Percentiles rank a stretch among this genome's conserved stretches.
Evolutionary conservation across 2,797 vertebrate genomes (phyloP).

Genomic region (Rhadinocentrus ornatus): DNA sequence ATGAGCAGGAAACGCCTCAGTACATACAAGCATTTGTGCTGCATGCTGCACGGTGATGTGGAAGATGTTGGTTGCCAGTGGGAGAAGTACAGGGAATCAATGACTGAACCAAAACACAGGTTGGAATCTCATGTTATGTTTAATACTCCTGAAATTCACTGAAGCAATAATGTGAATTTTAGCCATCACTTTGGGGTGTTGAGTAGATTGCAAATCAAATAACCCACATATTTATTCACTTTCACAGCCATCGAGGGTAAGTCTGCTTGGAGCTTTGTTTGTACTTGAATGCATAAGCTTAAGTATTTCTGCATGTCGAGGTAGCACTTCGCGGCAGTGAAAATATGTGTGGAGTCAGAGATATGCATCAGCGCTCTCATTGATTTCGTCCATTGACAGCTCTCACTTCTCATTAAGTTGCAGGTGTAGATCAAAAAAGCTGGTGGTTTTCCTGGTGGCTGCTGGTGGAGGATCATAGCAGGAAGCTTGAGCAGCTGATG

Average conservation of each 20-base stretch:
- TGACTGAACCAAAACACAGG: background rate
- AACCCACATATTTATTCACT: constrained; percentile 5
- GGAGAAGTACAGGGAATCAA: background rate
- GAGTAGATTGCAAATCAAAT: constrained; percentile 1
- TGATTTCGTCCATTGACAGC: constrained; percentile 57
- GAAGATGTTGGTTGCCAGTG: background rate
- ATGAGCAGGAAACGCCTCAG: background rate
- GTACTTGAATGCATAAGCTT: background rate
- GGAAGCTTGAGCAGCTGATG: background rate
- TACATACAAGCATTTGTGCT: background rate
- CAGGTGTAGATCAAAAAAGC: constrained; percentile 53
- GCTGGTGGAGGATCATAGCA: constrained; percentile 20
- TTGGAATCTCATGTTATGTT: background rate
- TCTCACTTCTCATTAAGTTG: constrained; percentile 62
- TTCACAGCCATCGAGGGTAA: constrained; percentile 20
- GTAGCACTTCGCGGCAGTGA: background rate
- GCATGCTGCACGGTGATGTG: background rate
- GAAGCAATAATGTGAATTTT: background rate
- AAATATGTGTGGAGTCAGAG: constrained; percentile 16
- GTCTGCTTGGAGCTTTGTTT: background rate
- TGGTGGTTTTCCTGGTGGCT: constrained; percentile 11
- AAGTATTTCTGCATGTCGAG: background rate
- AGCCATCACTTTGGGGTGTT: background rate
- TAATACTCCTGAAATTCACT: background rate
- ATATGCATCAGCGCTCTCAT: constrained; percentile 36